Evolutionary conservation across 1,140 invertebrate species (phyloP).

Genomic region (Apis laboriosa): DNA sequence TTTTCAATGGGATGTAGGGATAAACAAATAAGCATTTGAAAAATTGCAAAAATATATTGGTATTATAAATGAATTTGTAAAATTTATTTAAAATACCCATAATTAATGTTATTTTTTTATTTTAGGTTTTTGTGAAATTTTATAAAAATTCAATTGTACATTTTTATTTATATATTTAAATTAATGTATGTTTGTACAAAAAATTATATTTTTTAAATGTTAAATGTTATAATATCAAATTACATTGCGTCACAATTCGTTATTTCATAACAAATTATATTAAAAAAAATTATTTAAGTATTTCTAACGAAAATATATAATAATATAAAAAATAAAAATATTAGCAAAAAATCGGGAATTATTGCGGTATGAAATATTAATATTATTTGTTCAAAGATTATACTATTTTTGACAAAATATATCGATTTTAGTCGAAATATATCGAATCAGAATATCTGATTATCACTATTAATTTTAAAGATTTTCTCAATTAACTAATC

Average conservation of each 20-base stretch:
- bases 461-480: not conserved
- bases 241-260: conserved; percentile 36
- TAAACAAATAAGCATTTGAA: conserved; percentile 71
- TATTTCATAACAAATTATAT: conserved; percentile 48
- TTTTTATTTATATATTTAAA: conserved; percentile 44
- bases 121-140: conserved; percentile 42
- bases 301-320: conserved; percentile 24
- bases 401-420: conserved; percentile 5
- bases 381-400: not conserved
- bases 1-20: conserved; percentile 75
- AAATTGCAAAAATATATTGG: conserved; percentile 77
- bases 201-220: conserved; percentile 42
- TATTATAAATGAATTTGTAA: conserved; percentile 73
- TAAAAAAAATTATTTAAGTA: conserved; percentile 42
- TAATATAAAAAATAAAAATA: conserved; percentile 44
- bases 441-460: not conserved
- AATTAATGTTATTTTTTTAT: conserved; percentile 12
- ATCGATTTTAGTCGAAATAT: not conserved
- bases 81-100: conserved; percentile 17
- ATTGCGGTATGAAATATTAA: conserved; percentile 6
- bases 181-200: conserved; percentile 55
- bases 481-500: conserved; percentile 3
- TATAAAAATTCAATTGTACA: conserved; percentile 43
- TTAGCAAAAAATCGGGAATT: not conserved
- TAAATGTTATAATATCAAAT: conserved; percentile 60